A percentile compares a stretch with the other conserved stretches of the same genome.
phyloP scores from a whole-genome alignment of 2,797 vertebrate genomes.

The Florisuga fusca region DNA sequence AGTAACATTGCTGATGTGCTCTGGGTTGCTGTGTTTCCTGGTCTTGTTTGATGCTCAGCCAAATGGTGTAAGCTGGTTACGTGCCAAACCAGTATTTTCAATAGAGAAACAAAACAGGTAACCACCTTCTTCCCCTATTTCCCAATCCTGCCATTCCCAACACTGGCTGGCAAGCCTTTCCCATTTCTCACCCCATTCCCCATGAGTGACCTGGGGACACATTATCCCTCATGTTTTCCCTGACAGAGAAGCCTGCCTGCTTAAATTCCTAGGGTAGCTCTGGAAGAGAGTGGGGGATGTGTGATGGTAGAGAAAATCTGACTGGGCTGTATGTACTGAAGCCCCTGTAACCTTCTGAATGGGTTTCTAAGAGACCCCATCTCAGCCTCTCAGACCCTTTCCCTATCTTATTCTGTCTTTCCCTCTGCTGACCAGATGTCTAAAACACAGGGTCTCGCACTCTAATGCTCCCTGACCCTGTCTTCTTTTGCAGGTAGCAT shows the following conservation, averaged over 20 bases:
- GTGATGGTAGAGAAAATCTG: background rate
- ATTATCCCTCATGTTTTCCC: background rate
- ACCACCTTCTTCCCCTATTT: background rate
- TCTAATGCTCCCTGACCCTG: background rate
- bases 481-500: conserved; percentile 78
- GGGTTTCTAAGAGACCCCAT: background rate
- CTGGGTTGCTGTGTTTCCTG: background rate
- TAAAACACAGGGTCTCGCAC: background rate
- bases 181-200: background rate
- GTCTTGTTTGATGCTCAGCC: background rate
- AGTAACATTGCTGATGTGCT: background rate
- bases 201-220: background rate
- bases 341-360: background rate
- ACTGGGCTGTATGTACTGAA: background rate
- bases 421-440: background rate
- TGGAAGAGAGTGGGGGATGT: background rate
- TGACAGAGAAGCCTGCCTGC: background rate
- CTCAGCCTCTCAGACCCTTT: background rate
- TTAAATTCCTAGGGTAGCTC: background rate
- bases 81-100: background rate
- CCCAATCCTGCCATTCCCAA: background rate
- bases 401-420: background rate
- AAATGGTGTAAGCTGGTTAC: background rate
- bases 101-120: background rate
- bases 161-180: background rate